Evolutionary conservation across 2,797 vertebrate species (phyloP).

Genomic region (Erithacus rubecula): DNA sequence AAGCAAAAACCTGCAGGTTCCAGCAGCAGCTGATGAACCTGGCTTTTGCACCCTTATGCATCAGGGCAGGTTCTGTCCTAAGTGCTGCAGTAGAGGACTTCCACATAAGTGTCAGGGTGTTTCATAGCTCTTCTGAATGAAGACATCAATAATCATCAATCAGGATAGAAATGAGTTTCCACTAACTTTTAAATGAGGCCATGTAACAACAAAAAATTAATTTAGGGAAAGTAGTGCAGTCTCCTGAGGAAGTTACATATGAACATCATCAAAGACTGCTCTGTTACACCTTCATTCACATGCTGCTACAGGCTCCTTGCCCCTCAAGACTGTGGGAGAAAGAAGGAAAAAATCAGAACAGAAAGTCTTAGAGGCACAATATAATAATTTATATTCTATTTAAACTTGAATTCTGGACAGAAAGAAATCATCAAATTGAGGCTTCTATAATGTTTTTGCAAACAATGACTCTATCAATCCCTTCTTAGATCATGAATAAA

Average conservation of each 20-base stretch:
- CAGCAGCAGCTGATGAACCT: not conserved
- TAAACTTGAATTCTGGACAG: not conserved
- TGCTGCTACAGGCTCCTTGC: not conserved
- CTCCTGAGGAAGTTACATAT: not conserved
- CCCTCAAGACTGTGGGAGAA: not conserved
- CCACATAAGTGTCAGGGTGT: not conserved
- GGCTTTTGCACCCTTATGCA: not conserved
- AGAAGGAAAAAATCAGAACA: not conserved
- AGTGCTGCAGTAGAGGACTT: not conserved
- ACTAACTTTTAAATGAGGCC: not conserved
- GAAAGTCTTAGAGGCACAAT: not conserved
- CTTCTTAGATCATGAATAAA: not conserved
- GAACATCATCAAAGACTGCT: not conserved
- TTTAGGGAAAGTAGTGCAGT: not conserved
- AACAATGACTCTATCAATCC: not conserved
- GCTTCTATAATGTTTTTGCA: not conserved
- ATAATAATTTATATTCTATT: not conserved
- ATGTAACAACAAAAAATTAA: not conserved
- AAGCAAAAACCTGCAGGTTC: not conserved
- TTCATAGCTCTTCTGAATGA: not conserved
- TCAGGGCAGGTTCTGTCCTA: not conserved
- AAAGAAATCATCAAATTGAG: not conserved
- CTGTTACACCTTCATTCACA: not conserved
- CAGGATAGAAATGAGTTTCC: not conserved
- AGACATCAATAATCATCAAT: not conserved